Evolutionary conservation across 92 coral and sea anemone genomes (phyloP).

Genomic region (Parazoanthus atlanticus): DNA sequence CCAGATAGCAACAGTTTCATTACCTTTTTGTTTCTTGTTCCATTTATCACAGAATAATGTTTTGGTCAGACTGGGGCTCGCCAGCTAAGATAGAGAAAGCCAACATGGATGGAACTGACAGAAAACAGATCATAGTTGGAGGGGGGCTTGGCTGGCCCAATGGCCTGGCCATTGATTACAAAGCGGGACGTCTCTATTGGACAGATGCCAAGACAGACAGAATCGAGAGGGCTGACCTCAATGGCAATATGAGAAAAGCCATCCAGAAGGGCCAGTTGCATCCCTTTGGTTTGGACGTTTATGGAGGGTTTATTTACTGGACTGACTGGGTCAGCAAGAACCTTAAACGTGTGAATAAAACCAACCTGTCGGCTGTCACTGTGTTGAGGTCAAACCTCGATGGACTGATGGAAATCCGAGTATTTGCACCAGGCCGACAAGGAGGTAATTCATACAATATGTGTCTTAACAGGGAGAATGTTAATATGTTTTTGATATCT

Average conservation of each 20-base stretch:
- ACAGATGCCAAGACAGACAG: constrained; percentile 70
- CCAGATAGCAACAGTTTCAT: neutral
- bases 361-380: constrained; percentile 48
- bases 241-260: constrained; percentile 66
- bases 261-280: constrained; percentile 60
- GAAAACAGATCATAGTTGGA: constrained; percentile 67
- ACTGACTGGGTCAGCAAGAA: constrained; percentile 75
- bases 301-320: constrained; percentile 86
- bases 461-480: too few relatives aligned
- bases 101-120: constrained; percentile 88
- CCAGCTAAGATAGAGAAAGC: constrained; percentile 89
- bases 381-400: constrained; percentile 72
- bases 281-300: constrained; percentile 88
- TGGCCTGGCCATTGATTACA: constrained; percentile 82
- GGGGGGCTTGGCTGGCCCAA: constrained; percentile 80
- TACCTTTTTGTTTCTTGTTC: neutral
- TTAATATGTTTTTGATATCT: too few relatives aligned
- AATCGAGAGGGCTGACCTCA: constrained; percentile 64
- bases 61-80: constrained; percentile 90
- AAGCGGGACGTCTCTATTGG: constrained; percentile 76
- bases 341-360: constrained; percentile 58
- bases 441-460: constrained; percentile 62
- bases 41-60: constrained; percentile 62
- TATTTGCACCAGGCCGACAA: constrained; percentile 60
- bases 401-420: constrained; percentile 83